Percentiles rank a stretch among this genome's conserved stretches.
These are phyloP conservation scores for Drepana falcataria DNA, from an alignment of 2,888 invertebrate species.

Conservation along the genomic window DNA sequence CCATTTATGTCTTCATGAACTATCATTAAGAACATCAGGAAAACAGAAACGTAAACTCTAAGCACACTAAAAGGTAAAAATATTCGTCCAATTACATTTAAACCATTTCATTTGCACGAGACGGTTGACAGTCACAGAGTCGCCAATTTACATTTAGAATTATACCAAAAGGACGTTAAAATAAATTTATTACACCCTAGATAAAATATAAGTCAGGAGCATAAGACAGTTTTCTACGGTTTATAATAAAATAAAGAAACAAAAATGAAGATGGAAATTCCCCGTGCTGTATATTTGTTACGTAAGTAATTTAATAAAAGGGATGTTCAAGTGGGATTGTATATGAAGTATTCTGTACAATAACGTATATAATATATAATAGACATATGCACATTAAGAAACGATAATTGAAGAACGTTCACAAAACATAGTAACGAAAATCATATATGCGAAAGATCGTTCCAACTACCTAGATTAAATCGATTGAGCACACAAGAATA, in stretches of 20 bases:
- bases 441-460: too few species aligned
- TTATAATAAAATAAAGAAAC: conserved; percentile 55
- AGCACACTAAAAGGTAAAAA: background rate
- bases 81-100: conserved; percentile 31
- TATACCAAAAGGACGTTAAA: conserved; percentile 49
- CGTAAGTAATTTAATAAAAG: conserved; percentile 62
- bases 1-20: too few species aligned
- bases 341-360: too few species aligned
- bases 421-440: too few species aligned
- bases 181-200: conserved; percentile 57
- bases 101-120: conserved; percentile 39
- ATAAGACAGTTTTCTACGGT: conserved; percentile 55
- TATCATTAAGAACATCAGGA: too few species aligned
- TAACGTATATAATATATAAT: too few species aligned
- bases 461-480: too few species aligned
- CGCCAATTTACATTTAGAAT: conserved; percentile 56
- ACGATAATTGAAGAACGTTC: too few species aligned
- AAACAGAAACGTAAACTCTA: background rate
- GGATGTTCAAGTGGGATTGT: background rate
- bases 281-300: conserved; percentile 67
- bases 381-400: too few species aligned
- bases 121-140: conserved; percentile 38
- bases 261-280: conserved; percentile 52
- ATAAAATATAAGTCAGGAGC: conserved; percentile 49
- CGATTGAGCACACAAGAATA: too few species aligned